phyloP scores from a whole-genome alignment of 1,140 invertebrate species.

The Anastatus disparis region DNA sequence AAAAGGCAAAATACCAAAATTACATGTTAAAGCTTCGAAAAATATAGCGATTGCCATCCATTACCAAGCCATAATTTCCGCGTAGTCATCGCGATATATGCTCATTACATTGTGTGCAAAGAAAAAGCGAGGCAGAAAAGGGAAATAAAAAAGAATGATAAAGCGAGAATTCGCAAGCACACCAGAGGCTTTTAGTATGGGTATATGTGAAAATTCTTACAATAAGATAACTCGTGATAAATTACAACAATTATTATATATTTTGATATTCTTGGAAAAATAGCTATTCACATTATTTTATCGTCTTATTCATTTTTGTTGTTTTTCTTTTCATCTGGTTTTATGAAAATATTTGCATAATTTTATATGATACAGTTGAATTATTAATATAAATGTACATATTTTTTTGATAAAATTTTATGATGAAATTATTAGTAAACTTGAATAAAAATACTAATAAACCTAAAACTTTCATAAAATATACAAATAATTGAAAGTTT shows the following conservation, averaged over 20 bases:
- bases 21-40: slow-evolving; percentile 30
- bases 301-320: background rate
- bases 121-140: background rate
- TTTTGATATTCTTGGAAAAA: background rate
- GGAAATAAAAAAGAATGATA: slow-evolving; percentile 28
- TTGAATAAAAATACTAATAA: too few relatives aligned
- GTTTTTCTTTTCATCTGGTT: too few relatives aligned
- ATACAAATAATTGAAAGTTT: too few relatives aligned
- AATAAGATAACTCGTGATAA: background rate
- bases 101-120: background rate
- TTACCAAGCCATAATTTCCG: slow-evolving; percentile 32
- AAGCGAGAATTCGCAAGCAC: slow-evolving; percentile 11
- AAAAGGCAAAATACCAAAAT: slow-evolving; percentile 22
- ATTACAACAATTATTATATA: background rate
- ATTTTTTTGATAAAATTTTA: too few relatives aligned
- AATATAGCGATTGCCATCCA: slow-evolving; percentile 29
- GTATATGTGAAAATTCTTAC: background rate
- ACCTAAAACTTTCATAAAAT: too few relatives aligned
- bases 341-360: too few relatives aligned
- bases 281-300: background rate
- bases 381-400: too few relatives aligned
- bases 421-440: too few relatives aligned
- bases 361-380: too few relatives aligned
- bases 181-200: too few relatives aligned
- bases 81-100: slow-evolving; percentile 30